phyloP scores from a whole-genome alignment of 1,140 invertebrate genomes.

The Musca domestica region DNA sequence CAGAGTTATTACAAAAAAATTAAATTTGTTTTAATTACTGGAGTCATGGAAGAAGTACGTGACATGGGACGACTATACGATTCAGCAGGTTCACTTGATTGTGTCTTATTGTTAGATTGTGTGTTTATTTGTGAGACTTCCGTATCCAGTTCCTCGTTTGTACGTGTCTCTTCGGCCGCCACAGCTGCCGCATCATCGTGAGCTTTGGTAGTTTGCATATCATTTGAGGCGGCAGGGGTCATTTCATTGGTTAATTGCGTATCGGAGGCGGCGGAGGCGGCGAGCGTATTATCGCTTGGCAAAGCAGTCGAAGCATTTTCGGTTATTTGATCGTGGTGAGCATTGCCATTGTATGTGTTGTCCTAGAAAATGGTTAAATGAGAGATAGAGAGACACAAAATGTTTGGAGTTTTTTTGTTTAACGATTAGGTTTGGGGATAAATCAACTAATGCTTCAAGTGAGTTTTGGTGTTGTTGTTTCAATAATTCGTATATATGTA shows the following conservation, averaged over 20 bases:
- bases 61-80: conserved; percentile 54
- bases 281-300: background rate
- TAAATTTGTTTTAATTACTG: conserved; percentile 46
- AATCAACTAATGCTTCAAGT: background rate
- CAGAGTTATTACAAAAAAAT: background rate
- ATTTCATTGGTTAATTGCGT: conserved; percentile 20
- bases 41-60: conserved; percentile 54
- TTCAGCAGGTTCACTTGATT: conserved; percentile 46
- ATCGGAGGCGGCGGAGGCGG: background rate
- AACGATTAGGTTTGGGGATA: conserved; percentile 27
- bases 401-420: conserved; percentile 42
- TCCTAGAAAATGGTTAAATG: conserved; percentile 25
- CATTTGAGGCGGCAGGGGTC: conserved; percentile 22
- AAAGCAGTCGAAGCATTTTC: conserved; percentile 7
- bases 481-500: conserved; percentile 1
- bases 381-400: conserved; percentile 23
- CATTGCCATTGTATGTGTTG: conserved; percentile 28
- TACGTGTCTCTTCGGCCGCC: conserved; percentile 41
- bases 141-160: conserved; percentile 51
- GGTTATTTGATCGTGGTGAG: conserved; percentile 24
- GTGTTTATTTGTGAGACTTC: conserved; percentile 55
- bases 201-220: conserved; percentile 2
- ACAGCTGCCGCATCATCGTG: conserved; percentile 25
- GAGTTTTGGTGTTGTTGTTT: too few relatives aligned
- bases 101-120: conserved; percentile 50